These are phyloP conservation scores for Picus viridis DNA, from an alignment of 2,797 vertebrate species.

Conservation along the genomic window DNA sequence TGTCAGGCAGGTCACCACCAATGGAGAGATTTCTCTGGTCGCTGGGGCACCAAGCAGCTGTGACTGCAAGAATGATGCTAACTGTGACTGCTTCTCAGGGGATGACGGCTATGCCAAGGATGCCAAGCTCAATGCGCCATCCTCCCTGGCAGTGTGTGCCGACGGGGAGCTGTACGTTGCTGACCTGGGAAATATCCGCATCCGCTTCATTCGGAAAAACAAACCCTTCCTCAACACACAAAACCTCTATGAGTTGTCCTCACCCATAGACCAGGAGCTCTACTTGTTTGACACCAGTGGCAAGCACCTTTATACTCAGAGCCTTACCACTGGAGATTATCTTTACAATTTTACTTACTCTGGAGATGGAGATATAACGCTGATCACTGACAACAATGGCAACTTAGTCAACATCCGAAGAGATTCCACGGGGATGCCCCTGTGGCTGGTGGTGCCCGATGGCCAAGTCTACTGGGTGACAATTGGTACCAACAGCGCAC, in stretches of 20 bases:
- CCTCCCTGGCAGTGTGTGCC: constrained; percentile 92
- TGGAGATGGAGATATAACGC: constrained; percentile 87
- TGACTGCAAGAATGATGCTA: constrained; percentile 96
- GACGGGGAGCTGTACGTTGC: constrained; percentile 95
- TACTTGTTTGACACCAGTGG: constrained; percentile 96
- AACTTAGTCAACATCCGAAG: constrained; percentile 89
- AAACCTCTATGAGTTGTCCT: constrained; percentile 94
- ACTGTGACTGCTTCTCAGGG: constrained; percentile 97
- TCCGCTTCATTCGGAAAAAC: constrained; percentile 93
- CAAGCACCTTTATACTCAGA: constrained; percentile 95
- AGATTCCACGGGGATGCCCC: constrained; percentile 93
- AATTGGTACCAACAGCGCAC: constrained; percentile 94
- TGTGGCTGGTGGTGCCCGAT: constrained; percentile 93
- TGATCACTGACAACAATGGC: constrained; percentile 93
- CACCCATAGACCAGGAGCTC: constrained; percentile 94
- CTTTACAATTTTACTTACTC: constrained; percentile 96
- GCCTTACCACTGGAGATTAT: constrained; percentile 94
- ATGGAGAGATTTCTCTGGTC: constrained; percentile 93
- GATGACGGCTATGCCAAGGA: constrained; percentile 98
- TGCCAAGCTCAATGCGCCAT: constrained; percentile 91
- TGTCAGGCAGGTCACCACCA: constrained; percentile 93
- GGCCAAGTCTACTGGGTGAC: constrained; percentile 98
- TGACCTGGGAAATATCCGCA: constrained; percentile 94
- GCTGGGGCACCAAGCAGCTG: constrained; percentile 95
- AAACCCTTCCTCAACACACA: constrained; percentile 93